A percentile compares a stretch with the other conserved stretches of the same genome.
Evolutionary conservation across 2,888 invertebrate genomes (phyloP).

Genomic region (Brachyptera risi): DNA sequence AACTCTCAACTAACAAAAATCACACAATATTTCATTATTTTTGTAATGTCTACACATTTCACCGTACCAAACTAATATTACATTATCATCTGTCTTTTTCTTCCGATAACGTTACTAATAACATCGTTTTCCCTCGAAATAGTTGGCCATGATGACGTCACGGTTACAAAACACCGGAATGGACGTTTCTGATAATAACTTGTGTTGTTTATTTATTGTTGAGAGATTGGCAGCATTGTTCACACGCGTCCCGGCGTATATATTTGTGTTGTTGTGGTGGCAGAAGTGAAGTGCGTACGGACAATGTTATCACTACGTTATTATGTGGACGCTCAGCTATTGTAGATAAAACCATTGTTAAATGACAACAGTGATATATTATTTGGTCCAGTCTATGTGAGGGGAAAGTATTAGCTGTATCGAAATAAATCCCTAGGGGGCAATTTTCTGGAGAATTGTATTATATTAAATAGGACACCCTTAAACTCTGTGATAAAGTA

Average conservation of each 20-base stretch:
- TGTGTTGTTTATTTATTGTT: slow-evolving; percentile 8
- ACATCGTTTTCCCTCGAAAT: not conserved
- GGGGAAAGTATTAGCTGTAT: slow-evolving; percentile 23
- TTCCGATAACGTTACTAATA: too few species aligned
- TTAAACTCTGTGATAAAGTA: not conserved
- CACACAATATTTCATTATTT: too few species aligned
- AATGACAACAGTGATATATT: slow-evolving; percentile 15
- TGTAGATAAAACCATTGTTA: slow-evolving; percentile 18
- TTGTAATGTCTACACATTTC: too few species aligned
- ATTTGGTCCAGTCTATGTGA: not conserved
- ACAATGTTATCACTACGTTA: slow-evolving; percentile 18
- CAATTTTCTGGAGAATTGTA: slow-evolving; percentile 11
- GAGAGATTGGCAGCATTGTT: slow-evolving; percentile 12
- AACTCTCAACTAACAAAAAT: too few species aligned
- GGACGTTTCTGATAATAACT: not conserved
- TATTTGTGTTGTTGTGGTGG: slow-evolving; percentile 1
- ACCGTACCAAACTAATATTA: too few species aligned
- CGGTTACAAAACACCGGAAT: not conserved
- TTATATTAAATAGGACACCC: slow-evolving; percentile 4
- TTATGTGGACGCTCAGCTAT: not conserved
- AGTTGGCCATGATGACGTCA: not conserved
- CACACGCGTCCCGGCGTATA: not conserved
- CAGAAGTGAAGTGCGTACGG: not conserved
- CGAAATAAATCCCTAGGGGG: slow-evolving; percentile 12
- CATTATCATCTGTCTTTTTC: too few species aligned